Percentiles rank a stretch among this genome's conserved stretches.
Conservation (phyloP, 2,888 invertebrate genomes). For the Schrankia costaestrigalis region DNA sequence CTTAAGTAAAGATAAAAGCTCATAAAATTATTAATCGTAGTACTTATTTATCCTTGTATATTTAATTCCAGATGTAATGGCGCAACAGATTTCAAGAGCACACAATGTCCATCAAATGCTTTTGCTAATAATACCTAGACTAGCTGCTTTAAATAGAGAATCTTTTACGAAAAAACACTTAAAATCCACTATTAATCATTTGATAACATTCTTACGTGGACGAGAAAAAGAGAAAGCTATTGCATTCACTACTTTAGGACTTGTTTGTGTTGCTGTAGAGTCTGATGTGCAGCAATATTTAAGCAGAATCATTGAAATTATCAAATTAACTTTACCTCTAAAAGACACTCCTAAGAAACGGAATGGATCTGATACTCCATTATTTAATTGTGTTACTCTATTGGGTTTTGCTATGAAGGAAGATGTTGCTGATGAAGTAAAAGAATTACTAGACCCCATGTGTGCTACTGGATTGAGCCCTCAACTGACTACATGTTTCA, state of each 20-base stretch:
- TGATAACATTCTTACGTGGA: slow-evolving; percentile 88
- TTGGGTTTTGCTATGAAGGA: slow-evolving; percentile 93
- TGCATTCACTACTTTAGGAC: slow-evolving; percentile 95
- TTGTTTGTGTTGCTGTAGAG: slow-evolving; percentile 94
- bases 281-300: slow-evolving; percentile 89
- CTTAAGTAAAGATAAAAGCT: too few species aligned
- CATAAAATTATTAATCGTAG: too few species aligned
- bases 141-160: slow-evolving; percentile 94
- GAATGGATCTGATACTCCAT: slow-evolving; percentile 88
- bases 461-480: slow-evolving; percentile 94
- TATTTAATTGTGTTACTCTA: slow-evolving; percentile 97
- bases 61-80: slow-evolving; percentile 84
- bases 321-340: slow-evolving; percentile 87
- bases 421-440: slow-evolving; percentile 88
- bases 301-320: slow-evolving; percentile 90
- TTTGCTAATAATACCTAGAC: slow-evolving; percentile 91
- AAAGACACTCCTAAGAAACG: slow-evolving; percentile 90
- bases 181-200: slow-evolving; percentile 87
- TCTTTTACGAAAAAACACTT: slow-evolving; percentile 89
- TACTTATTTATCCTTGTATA: too few species aligned
- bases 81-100: slow-evolving; percentile 88
- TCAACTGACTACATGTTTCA: slow-evolving; percentile 93
- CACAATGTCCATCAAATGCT: slow-evolving; percentile 92
- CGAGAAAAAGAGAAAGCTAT: slow-evolving; percentile 92
- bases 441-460: slow-evolving; percentile 94